Base-by-base conservation (phyloP, 2,797 vertebrate genomes). In the Apodemus agrarius region DNA sequence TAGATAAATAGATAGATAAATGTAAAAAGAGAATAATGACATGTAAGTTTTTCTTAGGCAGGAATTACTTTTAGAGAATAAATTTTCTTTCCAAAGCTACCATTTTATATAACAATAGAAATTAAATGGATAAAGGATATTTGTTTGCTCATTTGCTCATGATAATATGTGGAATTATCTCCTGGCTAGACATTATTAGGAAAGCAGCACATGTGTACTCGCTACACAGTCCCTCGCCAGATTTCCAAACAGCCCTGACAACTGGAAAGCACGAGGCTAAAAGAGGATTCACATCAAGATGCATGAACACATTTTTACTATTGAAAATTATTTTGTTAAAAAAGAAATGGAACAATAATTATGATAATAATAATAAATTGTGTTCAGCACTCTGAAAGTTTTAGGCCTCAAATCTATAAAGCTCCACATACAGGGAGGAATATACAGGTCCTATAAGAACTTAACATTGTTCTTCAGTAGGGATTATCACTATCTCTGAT, bases 301-400 rank as follows among this genome's bases (percentile, higher is more conserved):
- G 11, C 31, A 31, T 29, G 14, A 43, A 69, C 40, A 14, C 22
- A 54, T 10, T 63, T 89, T 94, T 75, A 89, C 67, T 22, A 46
- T 40, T 79, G 40, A 82, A 22, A 91, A 93, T 85, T 43, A 29
- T 94, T 95, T 82, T 91, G 16, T 72, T 81, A 52, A 89, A 97
- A 17, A 8, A 76, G 4, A 29, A 57, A 37, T 7, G 92, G 52
- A 24, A 2, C 21, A 79, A 69, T 69, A n/a, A 75, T 75, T 26
- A 75, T 26, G 22, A 26, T 26, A 43, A 4, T 37, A n/a, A 76
- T 4, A 81, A 34, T 78, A 97, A 91, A 43, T 91, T 67, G 6
- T n/a, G 29, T 57, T 95, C 80, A 74, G 21, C 29, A 0, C 9
- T 74, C 69, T 89, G n/a, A 37, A 96, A 89, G 34, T 85, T 96